Conservation (phyloP, 2,888 invertebrate species). For the Dromius quadrimaculatus region DNA sequence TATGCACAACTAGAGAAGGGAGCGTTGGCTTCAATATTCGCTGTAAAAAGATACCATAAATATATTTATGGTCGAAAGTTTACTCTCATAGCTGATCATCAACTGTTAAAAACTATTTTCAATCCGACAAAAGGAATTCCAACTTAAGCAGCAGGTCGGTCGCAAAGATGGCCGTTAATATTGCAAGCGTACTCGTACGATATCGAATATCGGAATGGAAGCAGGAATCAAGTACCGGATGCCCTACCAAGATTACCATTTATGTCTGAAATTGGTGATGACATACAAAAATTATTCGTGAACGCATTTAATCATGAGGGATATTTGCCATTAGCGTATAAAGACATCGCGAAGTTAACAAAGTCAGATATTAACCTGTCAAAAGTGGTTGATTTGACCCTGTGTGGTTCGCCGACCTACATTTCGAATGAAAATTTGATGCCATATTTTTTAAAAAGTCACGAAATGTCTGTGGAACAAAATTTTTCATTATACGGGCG, state of each 20-base stretch:
- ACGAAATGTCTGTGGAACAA: too few species aligned
- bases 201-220: background rate
- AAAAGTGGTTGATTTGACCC: too few species aligned
- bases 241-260: background rate
- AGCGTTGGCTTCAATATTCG: slow-evolving; percentile 23
- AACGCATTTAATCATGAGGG: background rate
- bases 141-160: background rate
- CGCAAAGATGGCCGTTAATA: slow-evolving; percentile 2
- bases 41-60: background rate
- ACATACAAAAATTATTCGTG: background rate
- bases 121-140: background rate
- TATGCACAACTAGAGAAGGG: slow-evolving; percentile 42
- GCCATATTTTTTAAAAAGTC: too few species aligned
- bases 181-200: background rate
- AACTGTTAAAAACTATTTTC: slow-evolving; percentile 14
- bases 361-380: too few species aligned
- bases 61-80: slow-evolving; percentile 21
- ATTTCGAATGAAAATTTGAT: too few species aligned
- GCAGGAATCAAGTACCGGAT: background rate
- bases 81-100: slow-evolving; percentile 20
- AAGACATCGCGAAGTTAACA: too few species aligned
- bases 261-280: background rate
- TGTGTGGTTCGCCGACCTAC: too few species aligned
- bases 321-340: background rate
- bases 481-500: too few species aligned